Conservation (phyloP, 1,140 invertebrate species). For the Aphaenogaster rudis region DNA sequence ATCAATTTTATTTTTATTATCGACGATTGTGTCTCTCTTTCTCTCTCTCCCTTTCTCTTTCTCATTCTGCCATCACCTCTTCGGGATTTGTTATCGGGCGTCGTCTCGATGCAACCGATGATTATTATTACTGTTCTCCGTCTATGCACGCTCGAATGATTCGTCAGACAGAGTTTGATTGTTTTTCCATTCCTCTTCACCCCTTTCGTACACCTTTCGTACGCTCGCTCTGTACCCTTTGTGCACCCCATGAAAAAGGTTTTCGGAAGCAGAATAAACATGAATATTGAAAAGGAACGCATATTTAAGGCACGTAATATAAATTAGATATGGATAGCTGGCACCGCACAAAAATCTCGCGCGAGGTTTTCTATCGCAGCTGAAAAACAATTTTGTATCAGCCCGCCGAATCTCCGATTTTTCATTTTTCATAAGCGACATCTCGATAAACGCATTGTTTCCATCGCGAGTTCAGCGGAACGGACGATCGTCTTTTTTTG, state of each 20-base stretch:
- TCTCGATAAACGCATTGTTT: slow-evolving; percentile 38
- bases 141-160: slow-evolving; percentile 22
- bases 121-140: slow-evolving; percentile 72
- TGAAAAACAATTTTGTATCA: neutral
- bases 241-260: neutral
- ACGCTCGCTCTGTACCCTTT: neutral
- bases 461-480: neutral
- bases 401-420: neutral
- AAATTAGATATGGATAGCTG: neutral
- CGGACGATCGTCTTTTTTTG: slow-evolving; percentile 31
- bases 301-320: slow-evolving; percentile 5
- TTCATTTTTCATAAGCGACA: slow-evolving; percentile 17
- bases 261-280: neutral
- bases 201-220: neutral
- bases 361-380: neutral
- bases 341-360: neutral
- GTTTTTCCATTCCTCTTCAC: slow-evolving; percentile 39
- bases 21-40: slow-evolving; percentile 38
- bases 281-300: neutral
- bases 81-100: slow-evolving; percentile 63
- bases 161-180: slow-evolving; percentile 39
- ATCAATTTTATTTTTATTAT: slow-evolving; percentile 75
- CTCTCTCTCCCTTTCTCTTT: slow-evolving; percentile 15
- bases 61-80: slow-evolving; percentile 17
- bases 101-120: slow-evolving; percentile 51